These are phyloP conservation scores for Nephrotoma guestfalica DNA, from an alignment of 2,888 invertebrate genomes.

Conservation along the genomic window DNA sequence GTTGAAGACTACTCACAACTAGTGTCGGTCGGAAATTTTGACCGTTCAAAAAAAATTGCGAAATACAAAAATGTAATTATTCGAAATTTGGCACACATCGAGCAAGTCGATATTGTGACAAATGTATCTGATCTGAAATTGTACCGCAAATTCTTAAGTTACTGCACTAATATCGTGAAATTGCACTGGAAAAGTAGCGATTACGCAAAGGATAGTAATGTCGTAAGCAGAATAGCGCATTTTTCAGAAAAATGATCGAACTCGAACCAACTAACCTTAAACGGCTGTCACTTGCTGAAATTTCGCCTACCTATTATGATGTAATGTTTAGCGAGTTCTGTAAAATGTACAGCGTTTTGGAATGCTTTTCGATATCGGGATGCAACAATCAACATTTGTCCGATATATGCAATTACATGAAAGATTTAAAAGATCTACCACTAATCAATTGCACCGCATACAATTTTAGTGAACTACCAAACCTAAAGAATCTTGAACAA, in stretches of 20 bases:
- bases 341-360: neutral
- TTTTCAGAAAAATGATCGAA: neutral
- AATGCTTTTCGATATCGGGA: neutral
- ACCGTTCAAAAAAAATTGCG: neutral
- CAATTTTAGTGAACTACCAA: neutral
- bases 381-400: neutral
- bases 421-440: neutral
- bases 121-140: neutral
- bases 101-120: neutral
- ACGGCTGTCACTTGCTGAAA: neutral
- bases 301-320: neutral
- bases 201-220: neutral
- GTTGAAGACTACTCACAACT: neutral
- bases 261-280: neutral
- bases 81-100: neutral
- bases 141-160: neutral
- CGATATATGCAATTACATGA: neutral
- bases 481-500: neutral
- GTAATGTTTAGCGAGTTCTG: neutral
- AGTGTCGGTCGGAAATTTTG: neutral
- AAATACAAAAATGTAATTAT: neutral
- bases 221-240: neutral
- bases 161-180: neutral
- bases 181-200: neutral
- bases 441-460: neutral